A percentile compares a stretch with the other conserved stretches of the same genome.
Evolutionary conservation across 53 echinoderm and acorn worm genomes (phyloP).

Genomic region (Echinarachnius parma): DNA sequence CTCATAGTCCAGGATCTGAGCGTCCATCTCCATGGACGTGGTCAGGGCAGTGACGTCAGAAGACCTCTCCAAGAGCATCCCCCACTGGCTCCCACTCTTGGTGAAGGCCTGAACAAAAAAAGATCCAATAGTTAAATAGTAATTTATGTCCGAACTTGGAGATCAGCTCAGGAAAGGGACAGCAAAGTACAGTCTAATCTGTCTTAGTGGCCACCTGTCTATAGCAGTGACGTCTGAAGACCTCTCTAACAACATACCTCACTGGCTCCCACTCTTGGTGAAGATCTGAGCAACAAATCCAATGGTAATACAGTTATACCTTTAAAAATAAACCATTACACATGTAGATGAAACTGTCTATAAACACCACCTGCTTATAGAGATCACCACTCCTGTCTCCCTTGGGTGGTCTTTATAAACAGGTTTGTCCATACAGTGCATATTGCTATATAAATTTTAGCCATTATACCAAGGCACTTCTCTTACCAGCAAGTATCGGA

Average conservation of each 20-base stretch:
- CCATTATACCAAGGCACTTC: not conserved
- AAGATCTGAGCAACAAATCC: conserved; percentile 21
- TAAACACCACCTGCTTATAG: not conserved
- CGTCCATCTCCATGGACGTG: conserved; percentile 52
- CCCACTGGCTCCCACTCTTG: conserved; percentile 31
- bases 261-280: conserved; percentile 24
- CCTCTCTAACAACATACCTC: conserved; percentile 42
- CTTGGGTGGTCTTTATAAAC: too few relatives aligned
- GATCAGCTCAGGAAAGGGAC: too few relatives aligned
- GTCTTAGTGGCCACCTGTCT: too few relatives aligned
- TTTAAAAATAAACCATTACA: too few relatives aligned
- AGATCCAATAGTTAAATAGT: too few relatives aligned
- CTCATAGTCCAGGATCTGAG: conserved; percentile 60
- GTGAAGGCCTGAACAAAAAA: conserved; percentile 30
- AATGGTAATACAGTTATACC: too few relatives aligned
- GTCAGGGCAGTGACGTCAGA: conserved; percentile 35
- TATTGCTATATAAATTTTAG: not conserved
- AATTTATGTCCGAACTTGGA: too few relatives aligned
- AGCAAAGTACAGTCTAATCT: too few relatives aligned
- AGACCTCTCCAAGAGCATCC: conserved; percentile 37
- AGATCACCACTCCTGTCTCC: too few relatives aligned
- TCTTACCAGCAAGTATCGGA: conserved; percentile 79
- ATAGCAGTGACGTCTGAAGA: conserved; percentile 35
- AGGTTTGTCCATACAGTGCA: too few relatives aligned
- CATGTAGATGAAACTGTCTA: too few relatives aligned